Evolutionary conservation across 2,113 vertebrate genomes (phyloP).

Genomic region (Mixornis gularis): DNA sequence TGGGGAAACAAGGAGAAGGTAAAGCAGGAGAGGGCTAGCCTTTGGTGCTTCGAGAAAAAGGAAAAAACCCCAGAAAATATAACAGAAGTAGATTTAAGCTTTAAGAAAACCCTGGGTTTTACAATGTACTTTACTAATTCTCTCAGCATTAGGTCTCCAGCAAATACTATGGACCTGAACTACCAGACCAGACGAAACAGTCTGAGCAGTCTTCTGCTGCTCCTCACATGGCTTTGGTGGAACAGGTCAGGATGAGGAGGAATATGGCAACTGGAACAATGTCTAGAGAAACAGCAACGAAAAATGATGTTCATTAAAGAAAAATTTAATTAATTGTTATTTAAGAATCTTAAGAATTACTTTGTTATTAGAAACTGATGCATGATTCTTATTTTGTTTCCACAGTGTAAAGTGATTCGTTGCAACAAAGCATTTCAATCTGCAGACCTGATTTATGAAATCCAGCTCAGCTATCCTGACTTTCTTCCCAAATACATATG

Average conservation of each 20-base stretch:
- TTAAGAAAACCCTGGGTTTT: fast-evolving
- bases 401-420: neutral
- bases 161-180: neutral
- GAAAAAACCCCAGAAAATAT: neutral
- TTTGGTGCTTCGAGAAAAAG: neutral
- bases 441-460: neutral
- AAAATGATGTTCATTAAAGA: neutral
- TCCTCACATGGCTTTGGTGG: neutral
- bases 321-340: no score
- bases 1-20: neutral
- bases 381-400: neutral
- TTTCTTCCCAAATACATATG: neutral
- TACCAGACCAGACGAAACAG: neutral
- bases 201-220: neutral
- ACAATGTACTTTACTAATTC: neutral
- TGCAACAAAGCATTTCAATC: neutral
- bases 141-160: neutral
- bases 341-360: neutral
- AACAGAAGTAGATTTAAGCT: neutral
- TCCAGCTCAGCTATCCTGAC: neutral
- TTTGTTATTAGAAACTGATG: neutral
- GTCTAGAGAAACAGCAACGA: neutral
- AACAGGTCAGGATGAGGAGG: neutral
- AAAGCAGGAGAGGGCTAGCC: neutral
- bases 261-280: neutral